Evolutionary conservation across 2,888 invertebrate species (phyloP), one percentile per base, ranked within the genome.

Genomic region (Enchytraeus crypticus): DNA sequence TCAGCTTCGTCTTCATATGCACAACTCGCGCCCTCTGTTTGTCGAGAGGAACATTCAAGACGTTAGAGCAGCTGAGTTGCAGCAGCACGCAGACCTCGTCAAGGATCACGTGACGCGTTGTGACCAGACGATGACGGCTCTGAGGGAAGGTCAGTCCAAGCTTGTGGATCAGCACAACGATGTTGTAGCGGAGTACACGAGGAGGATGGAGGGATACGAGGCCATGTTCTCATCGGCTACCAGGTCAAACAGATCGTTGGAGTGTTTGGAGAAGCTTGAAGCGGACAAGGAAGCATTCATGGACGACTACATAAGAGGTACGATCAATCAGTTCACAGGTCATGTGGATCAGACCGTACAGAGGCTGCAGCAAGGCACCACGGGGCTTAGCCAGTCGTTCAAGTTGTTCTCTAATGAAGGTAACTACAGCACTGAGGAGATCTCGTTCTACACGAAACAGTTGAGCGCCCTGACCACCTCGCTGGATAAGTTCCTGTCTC

Each of bases 331-430:
- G 62, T 79, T 77, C 68, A 69, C 78, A 5, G 73, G 75, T 58
- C 72, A 76, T 60, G 68, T 79, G 23, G 79, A 79, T 61, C 73
- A 75, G 57, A 75, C 74, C 1, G 64, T 78, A 30, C 77, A 76
- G 67, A 75, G 73, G 73, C 65, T 79, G 58, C 66, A 77, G 46
- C 75, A 78, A 63, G 76, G 77, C 33, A 79, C 79, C 65, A 77
- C 78, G 27, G 68, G 72, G 57, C 78, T 79, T 64, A 76, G 78
- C 60, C 75, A 77, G 61, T 77, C 77, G 29, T 79, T 79, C 70
- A 78, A 73, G 78, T 79, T 77, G 27, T 79, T 79, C 67, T 78
- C 78, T 55, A 78, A 79, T 64, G 78, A 78, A 54, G 79, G 79
- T 26, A 79, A 79, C 63, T 79, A 78, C 64, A 77, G 78, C 62